Evolutionary conservation across 1,140 invertebrate species (phyloP).

Genomic region (Homarus americanus): DNA sequence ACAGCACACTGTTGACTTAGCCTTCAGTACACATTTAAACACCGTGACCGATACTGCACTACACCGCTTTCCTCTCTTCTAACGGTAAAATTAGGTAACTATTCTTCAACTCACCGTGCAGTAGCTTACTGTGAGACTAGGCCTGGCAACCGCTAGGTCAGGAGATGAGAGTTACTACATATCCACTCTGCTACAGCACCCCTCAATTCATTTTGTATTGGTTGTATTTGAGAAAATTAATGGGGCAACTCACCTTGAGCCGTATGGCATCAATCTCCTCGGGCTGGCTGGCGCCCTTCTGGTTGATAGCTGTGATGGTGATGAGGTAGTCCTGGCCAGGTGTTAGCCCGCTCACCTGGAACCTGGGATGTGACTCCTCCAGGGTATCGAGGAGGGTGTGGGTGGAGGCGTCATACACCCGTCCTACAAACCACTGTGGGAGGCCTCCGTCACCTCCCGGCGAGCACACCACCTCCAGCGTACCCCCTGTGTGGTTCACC

Average conservation of each 20-base stretch:
- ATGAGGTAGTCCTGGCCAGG: slow-evolving; percentile 34
- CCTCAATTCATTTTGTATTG: too few species aligned
- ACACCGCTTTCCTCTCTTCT: too few species aligned
- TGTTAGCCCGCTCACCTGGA: slow-evolving; percentile 28
- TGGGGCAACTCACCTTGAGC: slow-evolving; percentile 21
- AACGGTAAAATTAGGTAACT: too few species aligned
- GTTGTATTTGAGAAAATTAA: too few species aligned
- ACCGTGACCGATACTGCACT: too few species aligned
- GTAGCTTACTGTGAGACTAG: too few species aligned
- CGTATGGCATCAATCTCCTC: slow-evolving; percentile 25
- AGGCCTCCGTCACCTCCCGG: slow-evolving; percentile 7
- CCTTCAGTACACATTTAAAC: too few species aligned
- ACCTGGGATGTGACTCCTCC: slow-evolving; percentile 13
- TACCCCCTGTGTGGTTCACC: slow-evolving; percentile 31
- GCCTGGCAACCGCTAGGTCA: too few species aligned
- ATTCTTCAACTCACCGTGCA: too few species aligned
- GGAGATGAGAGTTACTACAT: too few species aligned
- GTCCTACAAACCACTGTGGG: slow-evolving; percentile 27
- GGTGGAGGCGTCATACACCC: slow-evolving; percentile 9
- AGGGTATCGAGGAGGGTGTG: slow-evolving; percentile 14
- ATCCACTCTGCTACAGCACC: too few species aligned
- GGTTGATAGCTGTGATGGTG: slow-evolving; percentile 28
- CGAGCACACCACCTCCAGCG: slow-evolving; percentile 24
- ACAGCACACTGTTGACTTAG: too few species aligned
- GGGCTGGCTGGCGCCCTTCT: slow-evolving; percentile 18